These are phyloP conservation scores for Centropus bengalensis DNA, from an alignment of 2,113 vertebrate species.

Conservation along the genomic window DNA sequence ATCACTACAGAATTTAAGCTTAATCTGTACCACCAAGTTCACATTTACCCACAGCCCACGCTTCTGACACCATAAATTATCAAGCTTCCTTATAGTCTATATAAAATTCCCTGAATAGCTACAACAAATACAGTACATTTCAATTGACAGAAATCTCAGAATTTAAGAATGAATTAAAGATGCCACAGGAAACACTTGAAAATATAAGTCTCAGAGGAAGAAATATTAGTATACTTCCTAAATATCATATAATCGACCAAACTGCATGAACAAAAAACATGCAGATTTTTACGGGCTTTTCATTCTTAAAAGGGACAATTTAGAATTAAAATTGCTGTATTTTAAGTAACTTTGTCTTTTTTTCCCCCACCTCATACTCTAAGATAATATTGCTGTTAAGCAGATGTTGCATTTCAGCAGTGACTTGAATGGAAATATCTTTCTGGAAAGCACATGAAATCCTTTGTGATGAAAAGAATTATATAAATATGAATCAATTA, in stretches of 20 bases:
- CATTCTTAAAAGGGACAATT: slow-evolving; percentile 8
- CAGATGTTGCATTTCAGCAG: neutral
- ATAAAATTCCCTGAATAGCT: neutral
- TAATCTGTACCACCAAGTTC: neutral
- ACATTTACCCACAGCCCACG: fast-evolving
- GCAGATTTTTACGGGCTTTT: neutral
- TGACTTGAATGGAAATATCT: neutral
- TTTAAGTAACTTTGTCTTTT: neutral
- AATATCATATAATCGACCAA: neutral
- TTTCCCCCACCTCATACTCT: neutral
- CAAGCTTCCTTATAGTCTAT: neutral
- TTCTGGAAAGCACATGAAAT: neutral
- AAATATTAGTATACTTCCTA: neutral
- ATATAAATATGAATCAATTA: neutral
- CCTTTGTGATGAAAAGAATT: neutral
- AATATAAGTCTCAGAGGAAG: neutral
- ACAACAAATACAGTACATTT: neutral
- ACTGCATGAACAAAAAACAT: neutral
- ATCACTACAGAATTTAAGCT: neutral
- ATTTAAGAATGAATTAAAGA: neutral
- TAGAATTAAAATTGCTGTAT: slow-evolving; percentile 1
- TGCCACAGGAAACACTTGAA: neutral
- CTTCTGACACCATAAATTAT: neutral
- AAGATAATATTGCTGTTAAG: neutral
- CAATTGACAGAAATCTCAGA: neutral